Base-by-base conservation (phyloP, 92 coral and sea anemone species). In the Meandrina meandrites region DNA sequence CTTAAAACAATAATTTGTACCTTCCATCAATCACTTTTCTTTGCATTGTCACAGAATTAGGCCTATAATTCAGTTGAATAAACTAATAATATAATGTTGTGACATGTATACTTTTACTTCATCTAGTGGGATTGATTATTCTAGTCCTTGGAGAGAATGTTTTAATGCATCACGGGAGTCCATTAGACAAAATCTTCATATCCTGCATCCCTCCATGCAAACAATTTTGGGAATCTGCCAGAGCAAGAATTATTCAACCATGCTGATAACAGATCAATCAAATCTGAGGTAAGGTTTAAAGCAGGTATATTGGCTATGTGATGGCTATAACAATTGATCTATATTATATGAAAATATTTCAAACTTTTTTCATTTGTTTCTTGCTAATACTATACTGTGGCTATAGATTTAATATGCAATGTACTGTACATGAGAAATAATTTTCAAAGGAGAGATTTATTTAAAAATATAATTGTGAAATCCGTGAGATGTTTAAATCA, bases 141-240 rank as follows among this genome's bases (percentile, higher is more conserved):
- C 99, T 32, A 97, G 99, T 90, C 98, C 99, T 4, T 97, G 99
- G 99, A 94, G 99, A 84, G 98, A 95, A 53, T 95, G 96, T 50
- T 97, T 95, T 75, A 93, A 91, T 80, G 64, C 90, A n/a, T 92
- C 99, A 4, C 85, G 94, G 58, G 95, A 93, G 75, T 87, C 94
- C 42, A 86, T 97, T 47, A 81, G 90, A 45, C 92, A 88, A 22
- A 97, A 97, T 77, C 94, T 97, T 54, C 99, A 97, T 81, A 84
- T 93, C 31, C 88, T 97, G 22, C 99, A 97, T 80, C 96, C 98
- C 16, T 97, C 99, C 22, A 97, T 97, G 99, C 99, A 95, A 86
- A 97, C 97, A 15, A 97, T 97, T 31, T 92, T 97, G 71, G 91
- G 91, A 35, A 95, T 97, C 70, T 97, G 99, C 62, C 99, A 97